phyloP scores from a whole-genome alignment of 2,888 invertebrate species.

The Callyntrura guangdongensis region DNA sequence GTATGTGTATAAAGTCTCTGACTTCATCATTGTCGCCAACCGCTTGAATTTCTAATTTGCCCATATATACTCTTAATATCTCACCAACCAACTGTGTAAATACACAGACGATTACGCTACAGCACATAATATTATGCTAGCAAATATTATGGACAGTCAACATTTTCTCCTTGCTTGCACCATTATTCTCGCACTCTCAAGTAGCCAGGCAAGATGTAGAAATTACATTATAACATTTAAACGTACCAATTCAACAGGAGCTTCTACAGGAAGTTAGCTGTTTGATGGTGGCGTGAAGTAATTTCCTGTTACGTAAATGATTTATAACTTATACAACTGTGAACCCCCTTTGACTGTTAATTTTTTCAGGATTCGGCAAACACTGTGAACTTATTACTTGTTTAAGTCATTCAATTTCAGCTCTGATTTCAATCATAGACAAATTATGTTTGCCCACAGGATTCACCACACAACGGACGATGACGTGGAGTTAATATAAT shows the following conservation, averaged over 20 bases:
- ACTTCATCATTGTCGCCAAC: constrained; percentile 9
- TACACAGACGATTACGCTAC: background rate
- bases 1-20: background rate
- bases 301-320: constrained; percentile 34
- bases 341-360: background rate
- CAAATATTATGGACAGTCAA: background rate
- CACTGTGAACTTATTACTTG: too few species aligned
- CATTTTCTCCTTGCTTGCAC: constrained; percentile 17
- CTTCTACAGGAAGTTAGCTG: background rate
- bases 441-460: too few species aligned
- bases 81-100: constrained; percentile 8
- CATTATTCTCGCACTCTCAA: constrained; percentile 13
- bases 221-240: constrained; percentile 1
- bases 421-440: too few species aligned
- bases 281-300: constrained; percentile 25
- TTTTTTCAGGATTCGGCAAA: background rate
- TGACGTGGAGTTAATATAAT: too few species aligned
- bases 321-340: constrained; percentile 1
- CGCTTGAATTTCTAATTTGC: constrained; percentile 52
- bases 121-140: background rate
- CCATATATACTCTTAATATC: background rate
- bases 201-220: background rate
- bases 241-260: constrained; percentile 22
- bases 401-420: too few species aligned
- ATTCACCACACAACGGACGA: too few species aligned